These are phyloP conservation scores for Vimba vimba DNA, from an alignment of 2,113 vertebrate genomes.

Conservation along the genomic window DNA sequence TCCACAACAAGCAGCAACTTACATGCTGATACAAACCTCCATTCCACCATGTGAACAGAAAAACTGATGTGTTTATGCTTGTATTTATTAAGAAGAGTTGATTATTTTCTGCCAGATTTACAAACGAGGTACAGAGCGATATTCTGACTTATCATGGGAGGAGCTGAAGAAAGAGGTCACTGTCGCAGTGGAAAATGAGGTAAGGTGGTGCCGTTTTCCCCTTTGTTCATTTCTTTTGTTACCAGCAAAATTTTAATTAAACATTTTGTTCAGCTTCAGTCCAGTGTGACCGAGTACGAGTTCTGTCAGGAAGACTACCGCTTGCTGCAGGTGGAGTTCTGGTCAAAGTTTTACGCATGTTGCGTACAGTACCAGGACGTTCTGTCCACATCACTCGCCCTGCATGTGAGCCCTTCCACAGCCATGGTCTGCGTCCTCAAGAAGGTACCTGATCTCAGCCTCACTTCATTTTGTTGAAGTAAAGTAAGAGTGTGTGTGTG, in stretches of 20 bases:
- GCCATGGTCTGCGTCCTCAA: conserved; percentile 89
- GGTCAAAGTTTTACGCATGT: conserved; percentile 95
- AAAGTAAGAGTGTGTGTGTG: background rate
- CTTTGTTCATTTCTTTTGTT: background rate
- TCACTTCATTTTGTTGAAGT: background rate
- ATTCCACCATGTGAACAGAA: no score
- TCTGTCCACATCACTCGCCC: conserved; percentile 83
- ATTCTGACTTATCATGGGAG: conserved; percentile 84
- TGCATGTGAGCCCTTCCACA: conserved; percentile 82
- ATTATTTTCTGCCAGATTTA: conserved; percentile 80
- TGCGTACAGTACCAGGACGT: conserved; percentile 95
- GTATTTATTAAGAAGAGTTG: no score
- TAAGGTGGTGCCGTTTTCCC: conserved; percentile 57
- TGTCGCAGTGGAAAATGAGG: conserved; percentile 89
- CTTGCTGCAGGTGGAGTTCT: conserved; percentile 92
- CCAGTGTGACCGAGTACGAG: conserved; percentile 89
- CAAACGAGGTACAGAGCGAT: conserved; percentile 79
- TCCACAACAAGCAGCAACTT: no score
- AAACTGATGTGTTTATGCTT: background rate
- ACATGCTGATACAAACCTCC: no score
- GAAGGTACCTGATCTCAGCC: conserved; percentile 76
- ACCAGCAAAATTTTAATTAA: background rate
- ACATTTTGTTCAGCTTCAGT: conserved; percentile 80
- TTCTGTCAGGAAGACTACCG: conserved; percentile 92
- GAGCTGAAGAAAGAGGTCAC: conserved; percentile 92